Conservation (phyloP, 2,888 invertebrate genomes). For the Ennomos erosarius region DNA sequence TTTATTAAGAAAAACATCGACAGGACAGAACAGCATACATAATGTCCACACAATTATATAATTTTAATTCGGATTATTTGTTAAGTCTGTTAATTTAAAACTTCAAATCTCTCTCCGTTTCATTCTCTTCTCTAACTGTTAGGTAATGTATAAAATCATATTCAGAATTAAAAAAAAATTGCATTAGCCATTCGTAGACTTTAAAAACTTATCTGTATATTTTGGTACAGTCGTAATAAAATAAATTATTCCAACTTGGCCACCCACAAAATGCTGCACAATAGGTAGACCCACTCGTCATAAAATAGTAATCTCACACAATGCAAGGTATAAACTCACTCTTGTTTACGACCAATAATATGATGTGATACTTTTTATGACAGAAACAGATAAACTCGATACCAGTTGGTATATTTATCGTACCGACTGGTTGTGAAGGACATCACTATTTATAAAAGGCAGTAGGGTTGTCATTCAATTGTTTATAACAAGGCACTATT, state of each 20-base stretch:
- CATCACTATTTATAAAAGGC: conserved; percentile 5
- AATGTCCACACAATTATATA: no score
- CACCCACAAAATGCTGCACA: conserved; percentile 32
- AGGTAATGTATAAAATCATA: no score
- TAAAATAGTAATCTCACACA: conserved; percentile 26
- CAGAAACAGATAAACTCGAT: conserved; percentile 16
- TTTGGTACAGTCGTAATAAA: conserved; percentile 7
- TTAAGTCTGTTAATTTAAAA: no score
- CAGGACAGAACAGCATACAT: no score
- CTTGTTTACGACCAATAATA: conserved; percentile 29
- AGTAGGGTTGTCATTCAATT: not conserved
- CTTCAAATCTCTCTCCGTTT: no score
- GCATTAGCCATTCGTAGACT: conserved; percentile 5
- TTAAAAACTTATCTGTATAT: conserved; percentile 12
- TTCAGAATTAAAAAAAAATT: conserved; percentile 1
- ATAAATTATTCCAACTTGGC: conserved; percentile 17
- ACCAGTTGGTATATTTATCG: conserved; percentile 15
- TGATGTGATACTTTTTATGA: conserved; percentile 24
- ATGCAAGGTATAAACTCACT: conserved; percentile 17
- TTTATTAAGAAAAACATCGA: no score
- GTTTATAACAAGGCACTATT: no score
- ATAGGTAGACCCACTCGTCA: conserved; percentile 17
- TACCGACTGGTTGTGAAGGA: conserved; percentile 14
- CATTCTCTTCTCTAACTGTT: no score
- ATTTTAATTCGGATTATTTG: no score